Evolutionary conservation across 2,888 invertebrate genomes (phyloP), one percentile per base, ranked within the genome.

Genomic region (Malacosoma neustria): DNA sequence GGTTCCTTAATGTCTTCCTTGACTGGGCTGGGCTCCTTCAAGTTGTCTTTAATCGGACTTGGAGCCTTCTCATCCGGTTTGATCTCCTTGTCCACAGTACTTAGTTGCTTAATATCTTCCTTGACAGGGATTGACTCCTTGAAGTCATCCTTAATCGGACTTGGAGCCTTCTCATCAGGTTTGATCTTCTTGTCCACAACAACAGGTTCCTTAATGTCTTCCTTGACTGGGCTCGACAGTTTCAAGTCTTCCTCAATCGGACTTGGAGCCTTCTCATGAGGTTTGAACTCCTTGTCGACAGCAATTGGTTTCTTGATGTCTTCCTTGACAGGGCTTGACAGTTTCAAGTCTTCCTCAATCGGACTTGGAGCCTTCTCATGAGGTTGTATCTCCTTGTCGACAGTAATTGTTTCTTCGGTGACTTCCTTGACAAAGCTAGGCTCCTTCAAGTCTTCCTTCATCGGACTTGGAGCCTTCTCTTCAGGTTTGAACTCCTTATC

Each of bases 61-160:
- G 36, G 32, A 6, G 34, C 32, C 4, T 35, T 38, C 9, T 22
- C 4, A 2, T 40, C 37, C 4, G 32, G 1, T 33, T 13, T 4
- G 6, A 32, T 41, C 5, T 39, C 32, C 2, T 35, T 37, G 4
- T 41, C 36, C 0, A 34, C 15, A 7, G 33, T 42, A 34, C 38
- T 40, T 14, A 12, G 33, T 7, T 1, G 12, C 6, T 30, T 42
- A 1, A 40, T 38, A 4, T 36, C 13, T 9, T 39, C 35, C 30
- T 37, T 42, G 6, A 39, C 34, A 1, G 39, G 35, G 14, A 43
- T 43, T 5, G 34, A 15, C 6, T 13, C 32, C 29, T 13, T 49
- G 11, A 15, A 36, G 14, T 41, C 37, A 31, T 33, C 32, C 32
- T 37, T 38, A 9, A 37, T 35, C 1, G 37, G 33, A 7, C 30